Conservation (phyloP, 2,888 invertebrate species). For the Chrysolina americana region DNA sequence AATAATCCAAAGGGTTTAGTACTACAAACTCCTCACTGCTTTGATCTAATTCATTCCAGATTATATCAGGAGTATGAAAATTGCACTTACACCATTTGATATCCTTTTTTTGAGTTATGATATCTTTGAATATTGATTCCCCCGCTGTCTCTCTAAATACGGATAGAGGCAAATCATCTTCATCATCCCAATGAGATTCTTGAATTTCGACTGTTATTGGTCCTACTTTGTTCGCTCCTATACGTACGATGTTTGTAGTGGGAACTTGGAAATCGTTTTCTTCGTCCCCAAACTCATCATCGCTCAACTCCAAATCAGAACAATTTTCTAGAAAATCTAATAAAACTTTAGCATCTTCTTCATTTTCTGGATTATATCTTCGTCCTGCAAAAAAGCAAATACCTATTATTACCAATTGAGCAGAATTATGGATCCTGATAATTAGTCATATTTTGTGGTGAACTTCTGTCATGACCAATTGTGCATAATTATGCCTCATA, state of each 20-base stretch:
- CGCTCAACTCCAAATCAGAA: conserved; percentile 8
- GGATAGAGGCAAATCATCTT: conserved; percentile 22
- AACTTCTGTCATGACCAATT: not conserved
- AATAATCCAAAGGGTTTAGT: conserved; percentile 7
- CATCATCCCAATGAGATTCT: conserved; percentile 23
- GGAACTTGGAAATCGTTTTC: not conserved
- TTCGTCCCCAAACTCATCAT: not conserved
- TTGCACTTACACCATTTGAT: conserved; percentile 1
- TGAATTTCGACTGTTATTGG: conserved; percentile 18
- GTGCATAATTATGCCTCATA: not conserved
- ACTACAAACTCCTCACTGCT: conserved; percentile 5
- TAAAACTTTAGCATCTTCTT: conserved; percentile 4
- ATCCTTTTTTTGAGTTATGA: conserved; percentile 10
- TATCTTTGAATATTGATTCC: too few relatives aligned
- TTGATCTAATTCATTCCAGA: conserved; percentile 5
- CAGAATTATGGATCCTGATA: not conserved
- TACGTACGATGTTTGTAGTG: conserved; percentile 17
- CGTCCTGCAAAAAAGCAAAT: conserved; percentile 1
- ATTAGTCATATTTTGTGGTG: not conserved
- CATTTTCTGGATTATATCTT: conserved; percentile 6
- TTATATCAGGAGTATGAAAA: conserved; percentile 1
- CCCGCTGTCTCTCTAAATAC: too few relatives aligned
- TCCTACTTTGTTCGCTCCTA: conserved; percentile 26
- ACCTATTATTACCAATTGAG: conserved; percentile 1
- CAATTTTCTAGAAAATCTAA: not conserved